Evolutionary conservation across 2,888 invertebrate genomes (phyloP).

Genomic region (Teleiodes luculella): DNA sequence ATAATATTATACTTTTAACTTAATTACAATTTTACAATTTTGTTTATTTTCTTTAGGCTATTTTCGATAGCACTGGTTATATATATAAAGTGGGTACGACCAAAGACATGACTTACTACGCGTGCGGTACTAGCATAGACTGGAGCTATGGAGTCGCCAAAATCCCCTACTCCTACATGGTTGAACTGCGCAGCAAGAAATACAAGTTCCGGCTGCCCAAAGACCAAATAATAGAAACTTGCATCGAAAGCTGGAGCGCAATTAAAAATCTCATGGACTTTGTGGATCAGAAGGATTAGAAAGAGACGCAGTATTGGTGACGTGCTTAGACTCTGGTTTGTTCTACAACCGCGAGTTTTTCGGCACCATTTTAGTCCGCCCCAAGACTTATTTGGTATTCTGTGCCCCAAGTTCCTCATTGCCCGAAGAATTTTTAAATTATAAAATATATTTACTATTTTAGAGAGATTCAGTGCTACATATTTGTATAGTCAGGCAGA

Average conservation of each 20-base stretch:
- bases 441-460: no score
- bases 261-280: slow-evolving; percentile 57
- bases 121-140: slow-evolving; percentile 67
- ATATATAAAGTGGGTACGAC: slow-evolving; percentile 68
- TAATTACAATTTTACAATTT: no score
- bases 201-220: slow-evolving; percentile 57
- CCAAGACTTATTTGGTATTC: no score
- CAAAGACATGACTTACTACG: slow-evolving; percentile 64
- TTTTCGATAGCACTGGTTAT: slow-evolving; percentile 54
- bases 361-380: no score
- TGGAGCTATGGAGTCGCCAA: slow-evolving; percentile 68
- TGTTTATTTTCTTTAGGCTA: slow-evolving; percentile 47
- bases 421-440: no score
- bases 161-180: slow-evolving; percentile 68
- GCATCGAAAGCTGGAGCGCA: slow-evolving; percentile 57
- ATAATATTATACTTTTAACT: no score
- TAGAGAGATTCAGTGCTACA: no score
- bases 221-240: slow-evolving; percentile 58
- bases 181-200: slow-evolving; percentile 60
- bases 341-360: no score
- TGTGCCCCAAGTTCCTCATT: no score
- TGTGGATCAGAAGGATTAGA: slow-evolving; percentile 37
- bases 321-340: no score
- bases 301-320: background rate
- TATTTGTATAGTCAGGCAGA: no score